Evolutionary conservation across 2,797 vertebrate genomes (phyloP).

Genomic region (Gadopsis marmoratus): DNA sequence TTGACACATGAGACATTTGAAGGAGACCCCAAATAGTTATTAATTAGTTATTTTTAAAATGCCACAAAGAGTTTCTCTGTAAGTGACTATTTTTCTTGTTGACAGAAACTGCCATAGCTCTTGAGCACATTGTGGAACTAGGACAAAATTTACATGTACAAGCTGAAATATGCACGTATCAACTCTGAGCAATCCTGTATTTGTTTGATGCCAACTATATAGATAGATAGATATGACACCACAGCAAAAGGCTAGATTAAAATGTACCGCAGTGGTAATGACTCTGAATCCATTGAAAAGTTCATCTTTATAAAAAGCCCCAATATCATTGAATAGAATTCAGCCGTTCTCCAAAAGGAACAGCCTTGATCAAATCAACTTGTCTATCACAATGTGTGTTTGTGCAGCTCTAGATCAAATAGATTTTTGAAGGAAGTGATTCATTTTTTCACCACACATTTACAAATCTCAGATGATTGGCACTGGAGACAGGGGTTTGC

Average conservation of each 20-base stretch:
- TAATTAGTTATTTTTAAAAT: neutral
- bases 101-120: neutral
- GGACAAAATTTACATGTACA: neutral
- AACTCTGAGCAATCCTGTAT: neutral
- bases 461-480: neutral
- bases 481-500: neutral
- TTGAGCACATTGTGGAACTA: neutral
- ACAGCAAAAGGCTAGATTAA: neutral
- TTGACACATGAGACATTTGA: constrained; percentile 13
- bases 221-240: neutral
- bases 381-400: neutral
- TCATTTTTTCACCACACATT: neutral
- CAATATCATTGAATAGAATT: neutral
- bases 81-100: neutral
- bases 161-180: too few relatives aligned
- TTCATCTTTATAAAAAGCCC: neutral
- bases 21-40: neutral
- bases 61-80: neutral
- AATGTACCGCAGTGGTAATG: neutral
- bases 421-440: neutral
- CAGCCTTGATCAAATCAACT: neutral
- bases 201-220: neutral
- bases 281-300: neutral
- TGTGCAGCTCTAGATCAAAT: neutral
- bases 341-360: neutral